These are phyloP conservation scores for Pampus argenteus DNA, from an alignment of 2,797 vertebrate species.

Conservation along the genomic window DNA sequence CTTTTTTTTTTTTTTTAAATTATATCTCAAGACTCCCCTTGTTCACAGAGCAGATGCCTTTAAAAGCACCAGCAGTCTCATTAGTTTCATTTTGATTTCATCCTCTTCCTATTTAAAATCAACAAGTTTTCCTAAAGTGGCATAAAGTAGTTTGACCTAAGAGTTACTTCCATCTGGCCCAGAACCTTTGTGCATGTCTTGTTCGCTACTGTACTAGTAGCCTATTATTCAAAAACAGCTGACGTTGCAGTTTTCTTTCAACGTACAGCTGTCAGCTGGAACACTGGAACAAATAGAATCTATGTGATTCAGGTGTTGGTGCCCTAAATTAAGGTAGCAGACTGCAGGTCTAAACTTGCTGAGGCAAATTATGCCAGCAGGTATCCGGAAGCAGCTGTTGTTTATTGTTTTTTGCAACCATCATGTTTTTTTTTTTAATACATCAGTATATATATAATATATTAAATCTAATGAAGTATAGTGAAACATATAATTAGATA, in stretches of 20 bases:
- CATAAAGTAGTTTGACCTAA: neutral
- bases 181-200: neutral
- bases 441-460: neutral
- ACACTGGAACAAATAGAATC: neutral
- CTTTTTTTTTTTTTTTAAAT: too few species aligned
- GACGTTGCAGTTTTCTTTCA: neutral
- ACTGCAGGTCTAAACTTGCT: slow-evolving; percentile 9
- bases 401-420: slow-evolving; percentile 1
- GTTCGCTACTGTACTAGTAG: neutral
- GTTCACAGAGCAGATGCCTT: neutral
- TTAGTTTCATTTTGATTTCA: neutral
- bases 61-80: neutral
- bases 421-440: neutral
- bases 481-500: neutral
- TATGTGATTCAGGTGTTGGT: neutral
- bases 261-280: neutral
- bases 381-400: neutral
- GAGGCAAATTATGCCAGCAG: neutral
- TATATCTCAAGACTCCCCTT: too few species aligned
- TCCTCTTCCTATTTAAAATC: neutral
- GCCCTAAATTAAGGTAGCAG: neutral
- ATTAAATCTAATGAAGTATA: neutral
- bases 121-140: neutral
- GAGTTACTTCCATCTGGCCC: neutral
- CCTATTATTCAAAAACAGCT: neutral